Conservation (phyloP, 2,797 vertebrate genomes). For the Rhinoraja longicauda region DNA sequence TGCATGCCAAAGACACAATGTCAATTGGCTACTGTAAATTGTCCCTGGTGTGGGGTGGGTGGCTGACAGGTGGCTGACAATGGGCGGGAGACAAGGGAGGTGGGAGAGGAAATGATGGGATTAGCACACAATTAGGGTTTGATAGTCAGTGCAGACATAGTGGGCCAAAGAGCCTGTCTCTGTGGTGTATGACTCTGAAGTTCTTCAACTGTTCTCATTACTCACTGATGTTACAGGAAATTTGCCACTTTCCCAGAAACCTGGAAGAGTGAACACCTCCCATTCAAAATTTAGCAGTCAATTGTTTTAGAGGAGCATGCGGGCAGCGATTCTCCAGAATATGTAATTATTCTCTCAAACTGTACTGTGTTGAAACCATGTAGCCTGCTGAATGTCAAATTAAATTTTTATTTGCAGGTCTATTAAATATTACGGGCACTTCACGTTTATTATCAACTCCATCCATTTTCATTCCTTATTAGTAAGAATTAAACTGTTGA, state of each 20-base stretch:
- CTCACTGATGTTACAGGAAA: neutral
- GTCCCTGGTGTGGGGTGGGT: too few species aligned
- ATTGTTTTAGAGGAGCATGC: neutral
- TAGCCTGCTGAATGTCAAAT: neutral
- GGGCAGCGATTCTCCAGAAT: too few species aligned
- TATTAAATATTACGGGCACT: neutral
- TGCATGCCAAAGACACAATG: too few species aligned
- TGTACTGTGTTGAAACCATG: neutral
- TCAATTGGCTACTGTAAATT: too few species aligned
- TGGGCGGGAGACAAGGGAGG: too few species aligned
- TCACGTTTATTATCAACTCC: neutral
- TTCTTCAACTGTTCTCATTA: neutral
- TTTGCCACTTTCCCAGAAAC: neutral
- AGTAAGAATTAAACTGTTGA: neutral
- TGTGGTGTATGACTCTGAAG: too few species aligned
- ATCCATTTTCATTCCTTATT: neutral
- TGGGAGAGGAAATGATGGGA: too few species aligned
- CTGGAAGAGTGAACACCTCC: neutral
- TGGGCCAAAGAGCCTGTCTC: too few species aligned
- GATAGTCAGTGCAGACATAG: too few species aligned
- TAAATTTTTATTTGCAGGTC: neutral
- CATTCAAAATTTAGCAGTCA: neutral
- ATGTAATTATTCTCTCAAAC: neutral
- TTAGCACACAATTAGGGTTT: too few species aligned
- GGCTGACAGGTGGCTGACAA: too few species aligned